phyloP scores from a whole-genome alignment of 1,140 invertebrate species.

The Sarcophaga peregrina region DNA sequence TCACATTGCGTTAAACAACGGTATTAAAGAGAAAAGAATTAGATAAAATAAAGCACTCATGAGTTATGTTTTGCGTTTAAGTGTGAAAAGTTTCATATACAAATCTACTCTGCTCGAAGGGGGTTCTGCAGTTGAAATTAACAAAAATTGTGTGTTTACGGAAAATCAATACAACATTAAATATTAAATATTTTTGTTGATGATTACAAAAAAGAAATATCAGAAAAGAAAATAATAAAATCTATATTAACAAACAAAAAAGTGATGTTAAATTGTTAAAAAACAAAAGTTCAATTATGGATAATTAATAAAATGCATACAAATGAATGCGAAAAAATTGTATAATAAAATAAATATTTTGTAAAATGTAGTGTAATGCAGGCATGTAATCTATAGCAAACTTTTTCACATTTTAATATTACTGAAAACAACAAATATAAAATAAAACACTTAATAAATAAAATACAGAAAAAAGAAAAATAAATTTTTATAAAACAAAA shows the following conservation, averaged over 20 bases:
- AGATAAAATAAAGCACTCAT: neutral
- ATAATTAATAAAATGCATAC: neutral
- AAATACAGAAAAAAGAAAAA: neutral
- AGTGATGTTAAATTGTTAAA: neutral
- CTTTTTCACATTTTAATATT: neutral
- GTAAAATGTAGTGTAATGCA: neutral
- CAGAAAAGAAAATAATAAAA: neutral
- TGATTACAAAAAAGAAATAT: neutral
- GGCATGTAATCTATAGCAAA: neutral
- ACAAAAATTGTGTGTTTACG: neutral
- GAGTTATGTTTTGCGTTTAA: neutral
- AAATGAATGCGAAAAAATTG: neutral
- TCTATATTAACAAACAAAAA: neutral
- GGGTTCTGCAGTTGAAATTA: conserved; percentile 13
- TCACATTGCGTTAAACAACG: conserved; percentile 30
- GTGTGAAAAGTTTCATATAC: conserved; percentile 13
- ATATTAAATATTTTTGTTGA: conserved; percentile 7
- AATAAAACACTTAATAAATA: neutral
- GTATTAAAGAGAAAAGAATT: neutral
- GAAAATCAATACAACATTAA: conserved; percentile 11
- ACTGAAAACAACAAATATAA: neutral
- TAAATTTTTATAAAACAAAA: neutral
- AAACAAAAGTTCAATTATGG: neutral
- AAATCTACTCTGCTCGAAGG: conserved; percentile 19
- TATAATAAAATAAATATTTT: neutral